Evolutionary conservation across 2,797 vertebrate species (phyloP).

Genomic region (Ataeniobius toweri): DNA sequence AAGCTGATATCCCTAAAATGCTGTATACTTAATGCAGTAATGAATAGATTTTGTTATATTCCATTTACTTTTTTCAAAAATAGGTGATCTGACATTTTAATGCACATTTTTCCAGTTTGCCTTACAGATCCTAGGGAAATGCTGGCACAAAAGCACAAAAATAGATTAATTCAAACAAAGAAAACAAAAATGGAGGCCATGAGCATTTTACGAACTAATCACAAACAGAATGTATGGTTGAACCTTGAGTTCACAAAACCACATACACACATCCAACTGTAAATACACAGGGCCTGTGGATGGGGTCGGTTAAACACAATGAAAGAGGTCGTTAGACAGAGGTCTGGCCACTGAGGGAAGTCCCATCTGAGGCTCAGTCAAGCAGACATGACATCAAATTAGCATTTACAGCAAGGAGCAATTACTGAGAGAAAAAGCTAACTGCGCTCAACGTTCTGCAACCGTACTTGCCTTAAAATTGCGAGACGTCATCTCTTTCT

Average conservation of each 20-base stretch:
- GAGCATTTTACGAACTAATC: slow-evolving; percentile 49
- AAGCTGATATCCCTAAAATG: slow-evolving; percentile 24
- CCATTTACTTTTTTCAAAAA: slow-evolving; percentile 12
- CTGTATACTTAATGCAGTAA: slow-evolving; percentile 2
- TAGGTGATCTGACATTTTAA: slow-evolving; percentile 22
- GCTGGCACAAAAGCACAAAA: slow-evolving; percentile 19
- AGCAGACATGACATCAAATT: slow-evolving; percentile 78
- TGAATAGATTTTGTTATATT: slow-evolving; percentile 14
- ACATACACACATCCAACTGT: slow-evolving; percentile 15
- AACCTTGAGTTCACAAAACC: slow-evolving; percentile 31
- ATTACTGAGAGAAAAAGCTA: slow-evolving; percentile 74
- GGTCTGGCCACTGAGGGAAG: slow-evolving; percentile 63
- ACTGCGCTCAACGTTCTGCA: slow-evolving; percentile 68
- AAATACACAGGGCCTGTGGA: slow-evolving; percentile 45
- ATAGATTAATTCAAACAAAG: slow-evolving; percentile 37
- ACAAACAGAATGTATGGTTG: slow-evolving; percentile 49
- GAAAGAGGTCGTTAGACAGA: slow-evolving; percentile 65
- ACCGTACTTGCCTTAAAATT: slow-evolving; percentile 67
- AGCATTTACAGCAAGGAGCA: slow-evolving; percentile 74
- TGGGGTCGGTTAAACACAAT: slow-evolving; percentile 66
- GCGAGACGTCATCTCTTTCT: slow-evolving; percentile 47
- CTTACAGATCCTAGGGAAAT: slow-evolving; percentile 11
- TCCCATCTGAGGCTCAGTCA: slow-evolving; percentile 73
- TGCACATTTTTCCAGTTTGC: slow-evolving; percentile 25
- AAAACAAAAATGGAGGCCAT: slow-evolving; percentile 21